Percentiles rank a stretch among this genome's conserved stretches.
phyloP scores from a whole-genome alignment of 2,113 vertebrate species.

The Neopipo cinnamomea region DNA sequence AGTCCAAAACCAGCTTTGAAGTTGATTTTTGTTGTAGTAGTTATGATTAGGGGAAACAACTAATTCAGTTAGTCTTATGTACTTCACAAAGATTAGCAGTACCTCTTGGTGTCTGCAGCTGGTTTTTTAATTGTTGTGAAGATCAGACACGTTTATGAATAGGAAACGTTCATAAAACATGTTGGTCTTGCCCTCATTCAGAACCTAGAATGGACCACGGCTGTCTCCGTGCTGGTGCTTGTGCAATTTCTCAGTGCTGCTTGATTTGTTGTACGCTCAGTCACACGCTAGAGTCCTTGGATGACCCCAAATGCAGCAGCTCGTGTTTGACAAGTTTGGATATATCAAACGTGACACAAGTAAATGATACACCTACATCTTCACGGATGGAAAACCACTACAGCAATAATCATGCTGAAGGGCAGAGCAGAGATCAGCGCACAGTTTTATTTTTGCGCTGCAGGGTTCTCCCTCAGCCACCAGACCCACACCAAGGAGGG shows the following conservation, averaged over 20 bases:
- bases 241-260: not conserved
- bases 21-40: not conserved
- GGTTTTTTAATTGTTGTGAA: not conserved
- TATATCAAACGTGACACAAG: rapidly evolving
- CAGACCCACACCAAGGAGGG: rapidly evolving
- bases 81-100: not conserved
- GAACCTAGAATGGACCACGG: rapidly evolving
- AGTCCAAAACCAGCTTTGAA: not conserved
- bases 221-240: not conserved
- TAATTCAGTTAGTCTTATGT: not conserved
- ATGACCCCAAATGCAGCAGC: not conserved
- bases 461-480: not conserved
- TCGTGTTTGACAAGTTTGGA: not conserved
- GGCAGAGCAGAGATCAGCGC: rapidly evolving
- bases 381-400: rapidly evolving
- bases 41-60: not conserved
- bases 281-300: not conserved
- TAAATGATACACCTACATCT: not conserved
- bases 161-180: not conserved
- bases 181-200: not conserved
- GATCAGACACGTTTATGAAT: not conserved
- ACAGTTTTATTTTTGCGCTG: not conserved
- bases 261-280: not conserved
- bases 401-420: rapidly evolving
- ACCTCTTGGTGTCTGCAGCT: not conserved